phyloP scores from a whole-genome alignment of 1,140 invertebrate genomes.

The Oedothorax gibbosus region DNA sequence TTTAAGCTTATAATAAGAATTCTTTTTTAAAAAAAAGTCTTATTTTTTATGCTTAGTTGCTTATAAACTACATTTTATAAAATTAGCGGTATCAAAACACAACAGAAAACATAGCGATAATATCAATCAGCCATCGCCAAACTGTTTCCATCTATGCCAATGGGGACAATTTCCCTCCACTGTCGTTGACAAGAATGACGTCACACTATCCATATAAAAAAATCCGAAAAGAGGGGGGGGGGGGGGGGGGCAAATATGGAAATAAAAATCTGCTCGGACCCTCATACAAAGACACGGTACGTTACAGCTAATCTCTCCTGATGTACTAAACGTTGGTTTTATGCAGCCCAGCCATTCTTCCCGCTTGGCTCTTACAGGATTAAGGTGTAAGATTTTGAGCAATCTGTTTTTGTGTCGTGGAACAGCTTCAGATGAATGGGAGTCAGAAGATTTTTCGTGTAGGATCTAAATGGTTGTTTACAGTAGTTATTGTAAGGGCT shows the following conservation, averaged over 20 bases:
- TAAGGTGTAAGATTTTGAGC: not conserved
- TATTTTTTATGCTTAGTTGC: too few species aligned
- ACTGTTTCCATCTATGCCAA: too few species aligned
- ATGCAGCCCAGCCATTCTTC: constrained; percentile 5
- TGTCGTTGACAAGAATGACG: too few species aligned
- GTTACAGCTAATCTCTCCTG: constrained; percentile 44
- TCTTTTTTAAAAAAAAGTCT: too few species aligned
- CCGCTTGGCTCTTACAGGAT: not conserved
- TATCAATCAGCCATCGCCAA: too few species aligned
- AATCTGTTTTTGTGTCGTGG: not conserved
- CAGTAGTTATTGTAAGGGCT: constrained; percentile 8
- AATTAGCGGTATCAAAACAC: too few species aligned
- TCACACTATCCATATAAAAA: too few species aligned
- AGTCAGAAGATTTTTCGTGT: constrained; percentile 21
- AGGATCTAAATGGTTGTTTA: constrained; percentile 27
- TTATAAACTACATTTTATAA: too few species aligned
- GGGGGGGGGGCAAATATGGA: constrained; percentile 26
- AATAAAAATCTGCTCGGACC: constrained; percentile 19
- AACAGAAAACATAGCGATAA: too few species aligned
- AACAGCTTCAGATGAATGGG: not conserved
- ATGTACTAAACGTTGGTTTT: constrained; percentile 46
- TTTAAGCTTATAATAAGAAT: too few species aligned
- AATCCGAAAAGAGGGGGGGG: too few species aligned
- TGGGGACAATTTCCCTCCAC: too few species aligned
- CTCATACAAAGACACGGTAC: constrained; percentile 34